Evolutionary conservation across 2,797 vertebrate genomes (phyloP).

Genomic region (Rhinatrema bivittatum): DNA sequence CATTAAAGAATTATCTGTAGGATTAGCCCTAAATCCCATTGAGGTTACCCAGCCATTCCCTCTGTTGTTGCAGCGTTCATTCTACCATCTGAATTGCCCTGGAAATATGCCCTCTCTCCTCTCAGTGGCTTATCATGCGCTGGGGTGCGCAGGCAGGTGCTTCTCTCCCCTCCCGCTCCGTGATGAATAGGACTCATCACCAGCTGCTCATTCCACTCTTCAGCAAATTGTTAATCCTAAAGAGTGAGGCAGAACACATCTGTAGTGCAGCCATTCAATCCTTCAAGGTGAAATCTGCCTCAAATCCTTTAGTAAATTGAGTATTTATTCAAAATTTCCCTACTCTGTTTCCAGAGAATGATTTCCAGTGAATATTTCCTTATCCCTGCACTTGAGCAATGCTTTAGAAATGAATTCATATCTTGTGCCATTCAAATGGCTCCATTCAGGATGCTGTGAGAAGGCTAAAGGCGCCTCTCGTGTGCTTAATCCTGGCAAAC

Average conservation of each 20-base stretch:
- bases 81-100: constrained; percentile 17
- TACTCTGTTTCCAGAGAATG: constrained; percentile 21
- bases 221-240: constrained; percentile 34
- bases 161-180: constrained; percentile 26
- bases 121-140: constrained; percentile 13
- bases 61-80: constrained; percentile 3
- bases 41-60: too few species aligned
- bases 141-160: constrained; percentile 33
- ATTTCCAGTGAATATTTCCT: constrained; percentile 7
- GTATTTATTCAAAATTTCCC: constrained; percentile 36
- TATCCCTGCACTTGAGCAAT: constrained; percentile 20
- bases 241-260: constrained; percentile 31
- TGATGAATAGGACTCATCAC: constrained; percentile 42
- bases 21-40: too few species aligned
- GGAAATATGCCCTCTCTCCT: constrained; percentile 15
- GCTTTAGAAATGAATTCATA: constrained; percentile 23
- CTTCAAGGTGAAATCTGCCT: constrained; percentile 30
- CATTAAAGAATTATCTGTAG: not conserved
- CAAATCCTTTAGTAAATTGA: constrained; percentile 25
- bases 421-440: constrained; percentile 17
- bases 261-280: constrained; percentile 16
- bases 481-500: constrained; percentile 15
- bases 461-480: constrained; percentile 16
- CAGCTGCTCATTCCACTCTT: constrained; percentile 23
- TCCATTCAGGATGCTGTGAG: not conserved